Evolutionary conservation across 2,888 invertebrate species (phyloP), one percentile per base, ranked within the genome.

Genomic region (Trachelus troglodyta): DNA sequence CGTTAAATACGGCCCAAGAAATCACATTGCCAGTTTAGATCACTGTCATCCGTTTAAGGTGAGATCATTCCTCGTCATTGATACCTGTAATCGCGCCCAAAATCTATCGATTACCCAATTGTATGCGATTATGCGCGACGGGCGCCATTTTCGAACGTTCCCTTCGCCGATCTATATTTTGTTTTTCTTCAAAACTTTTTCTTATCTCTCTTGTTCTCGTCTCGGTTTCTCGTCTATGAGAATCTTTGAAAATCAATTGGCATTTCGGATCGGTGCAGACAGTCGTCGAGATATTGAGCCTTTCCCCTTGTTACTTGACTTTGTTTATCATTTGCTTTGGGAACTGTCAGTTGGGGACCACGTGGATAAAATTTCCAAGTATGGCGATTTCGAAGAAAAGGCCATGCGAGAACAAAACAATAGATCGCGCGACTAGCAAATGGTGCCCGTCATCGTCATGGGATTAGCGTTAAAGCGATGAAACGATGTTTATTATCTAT

Each of bases 401-500:
- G 11, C 31, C 15, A 35, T n/a, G 74, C 33, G 4, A 12, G 15
- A 35, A 9, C 12, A 23, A 74, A 74, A 34, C 76, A 56, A 23
- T 33, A 34, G 69, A 40, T 56, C 69, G 31, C 76, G 31, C 56
- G 68, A 69, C 30, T 30, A 69, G 69, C 30, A 11, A 69, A 69
- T 69, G 69, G 69, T 30, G 69, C 69, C 30, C 69, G 69, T n/a
- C 15, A 30, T n/a, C 69, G 69, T n/a, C 15, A 30, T n/a, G 33
- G 69, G 30, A 56, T 15, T 34, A 37, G 15, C 4, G 40, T 40
- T 69, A 33, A 68, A 12, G 15, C 34, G 74, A 79, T 81, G 75
- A 76, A 74, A 85, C 80, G 79, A 78, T 80, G 82, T 85, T 82
- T 79, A 77, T 77, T 37, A 82, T 82, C 68, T 83, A 83, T 81